phyloP scores from a whole-genome alignment of 2,113 vertebrate species.

The Chascanopsetta lugubris region DNA sequence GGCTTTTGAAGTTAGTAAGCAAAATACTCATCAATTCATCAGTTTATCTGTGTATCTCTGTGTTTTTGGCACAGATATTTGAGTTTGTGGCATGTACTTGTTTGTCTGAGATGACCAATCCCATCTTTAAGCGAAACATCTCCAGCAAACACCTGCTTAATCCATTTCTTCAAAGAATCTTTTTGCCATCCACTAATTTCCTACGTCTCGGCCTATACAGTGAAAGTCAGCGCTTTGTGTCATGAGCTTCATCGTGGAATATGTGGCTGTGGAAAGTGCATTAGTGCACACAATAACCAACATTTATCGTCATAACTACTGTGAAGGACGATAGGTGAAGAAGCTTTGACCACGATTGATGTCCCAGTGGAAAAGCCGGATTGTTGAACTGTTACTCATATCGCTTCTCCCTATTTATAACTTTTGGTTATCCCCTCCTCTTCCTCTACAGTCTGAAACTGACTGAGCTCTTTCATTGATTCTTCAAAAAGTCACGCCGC shows the following conservation, averaged over 20 bases:
- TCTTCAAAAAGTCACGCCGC: conserved; percentile 16
- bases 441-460: not conserved
- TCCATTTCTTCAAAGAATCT: too few relatives aligned
- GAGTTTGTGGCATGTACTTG: too few relatives aligned
- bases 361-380: not conserved
- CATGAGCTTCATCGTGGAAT: not conserved
- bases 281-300: not conserved
- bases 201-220: not conserved
- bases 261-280: not conserved
- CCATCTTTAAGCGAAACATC: too few relatives aligned
- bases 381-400: not conserved
- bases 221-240: not conserved
- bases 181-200: too few relatives aligned
- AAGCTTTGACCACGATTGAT: not conserved
- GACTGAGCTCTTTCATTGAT: not conserved
- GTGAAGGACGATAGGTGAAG: not conserved
- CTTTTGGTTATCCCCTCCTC: not conserved
- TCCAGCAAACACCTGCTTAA: too few relatives aligned
- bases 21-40: too few relatives aligned
- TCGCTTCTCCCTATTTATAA: not conserved
- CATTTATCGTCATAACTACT: not conserved
- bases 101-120: too few relatives aligned
- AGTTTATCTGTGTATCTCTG: too few relatives aligned
- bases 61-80: too few relatives aligned
- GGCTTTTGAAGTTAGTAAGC: too few relatives aligned